Base-by-base conservation (phyloP, 2,113 vertebrate species). In the Sebastes fasciatus region DNA sequence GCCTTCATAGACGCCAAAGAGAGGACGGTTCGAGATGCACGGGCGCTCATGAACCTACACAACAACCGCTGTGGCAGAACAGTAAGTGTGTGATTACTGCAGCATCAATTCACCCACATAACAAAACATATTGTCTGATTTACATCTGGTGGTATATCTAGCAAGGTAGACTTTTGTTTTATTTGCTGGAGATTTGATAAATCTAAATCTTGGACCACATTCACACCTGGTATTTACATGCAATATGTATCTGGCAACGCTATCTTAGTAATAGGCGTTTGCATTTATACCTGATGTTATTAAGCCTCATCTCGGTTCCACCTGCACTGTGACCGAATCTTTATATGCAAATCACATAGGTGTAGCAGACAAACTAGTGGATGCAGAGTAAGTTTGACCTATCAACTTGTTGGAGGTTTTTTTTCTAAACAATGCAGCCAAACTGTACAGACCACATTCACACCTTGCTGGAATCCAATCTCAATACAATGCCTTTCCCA, bases 61-160 rank as follows among this genome's bases (percentile, higher is more conserved):
- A 99, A 99, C 94, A 99, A 99, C 91, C 98, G 97, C 88, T 99
- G 97, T 13, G 98, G 98, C 26, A 96, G 98, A 94, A 97, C 96
- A 94, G 98, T 99, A 92, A 97, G 98, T 91, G 49, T 74, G 8
- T n/a, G 34, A 49, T 46, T 60, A 57, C 8, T 54, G 10, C 19
- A 43, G 8, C 8, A 5, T 61, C 55, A 34, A 6, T 46, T 40
- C 26, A 57, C 3, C 48, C 51, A 16, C 43, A 8, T 34, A 49
- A 52, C 48, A 9, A 12, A 9, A 26, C 23, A 10, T 5, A n/a
- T 48, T 21, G 4, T 19, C 4, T 14, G 12, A 26, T 4, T 23
- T 34, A 55, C 16, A 49, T 78, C 2, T 13, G 49, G 40, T 45
- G 11, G 42, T 40, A 42, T 73, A 48, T 45, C 9, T 52, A 40